Percentiles rank a stretch among this genome's conserved stretches.
Conservation (phyloP, 1,140 invertebrate species). For the Drosophila pallidifrons region DNA sequence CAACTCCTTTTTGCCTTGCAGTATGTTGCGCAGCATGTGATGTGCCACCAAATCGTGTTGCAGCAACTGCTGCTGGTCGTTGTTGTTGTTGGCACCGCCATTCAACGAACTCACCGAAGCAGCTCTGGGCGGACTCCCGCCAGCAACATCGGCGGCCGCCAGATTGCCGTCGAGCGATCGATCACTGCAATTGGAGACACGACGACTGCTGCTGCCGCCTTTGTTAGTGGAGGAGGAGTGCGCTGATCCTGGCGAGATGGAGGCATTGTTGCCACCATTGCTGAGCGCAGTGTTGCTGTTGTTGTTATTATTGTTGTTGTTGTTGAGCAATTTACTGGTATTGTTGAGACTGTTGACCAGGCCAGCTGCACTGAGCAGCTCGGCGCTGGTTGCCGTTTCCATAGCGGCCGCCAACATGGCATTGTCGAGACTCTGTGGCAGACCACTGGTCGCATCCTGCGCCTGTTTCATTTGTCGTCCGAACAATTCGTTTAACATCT, state of each 20-base stretch:
- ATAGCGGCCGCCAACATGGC: constrained; percentile 82
- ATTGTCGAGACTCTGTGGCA: constrained; percentile 84
- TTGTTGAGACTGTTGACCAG: constrained; percentile 68
- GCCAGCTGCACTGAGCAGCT: constrained; percentile 67
- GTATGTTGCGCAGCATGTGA: constrained; percentile 93
- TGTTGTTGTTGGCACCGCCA: constrained; percentile 76
- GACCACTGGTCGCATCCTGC: constrained; percentile 88
- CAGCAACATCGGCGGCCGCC: constrained; percentile 30
- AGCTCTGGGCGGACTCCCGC: constrained; percentile 66
- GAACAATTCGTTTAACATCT: constrained; percentile 93
- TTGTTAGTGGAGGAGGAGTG: constrained; percentile 61
- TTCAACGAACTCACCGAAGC: constrained; percentile 76
- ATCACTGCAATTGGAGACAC: constrained; percentile 78
- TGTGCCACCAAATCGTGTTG: constrained; percentile 89
- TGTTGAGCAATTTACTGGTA: constrained; percentile 65
- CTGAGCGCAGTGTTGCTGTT: constrained; percentile 63
- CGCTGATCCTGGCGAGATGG: constrained; percentile 64
- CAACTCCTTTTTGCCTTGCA: constrained; percentile 92
- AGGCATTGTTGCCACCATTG: constrained; percentile 59
- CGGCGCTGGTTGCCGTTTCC: constrained; percentile 84
- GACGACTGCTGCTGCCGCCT: constrained; percentile 55
- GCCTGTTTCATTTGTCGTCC: constrained; percentile 91
- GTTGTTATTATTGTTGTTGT: constrained; percentile 62
- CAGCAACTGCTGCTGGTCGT: constrained; percentile 61
- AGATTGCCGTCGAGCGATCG: constrained; percentile 65